These are phyloP conservation scores for Heterotis niloticus DNA, from an alignment of 2,113 vertebrate species.

Conservation along the genomic window DNA sequence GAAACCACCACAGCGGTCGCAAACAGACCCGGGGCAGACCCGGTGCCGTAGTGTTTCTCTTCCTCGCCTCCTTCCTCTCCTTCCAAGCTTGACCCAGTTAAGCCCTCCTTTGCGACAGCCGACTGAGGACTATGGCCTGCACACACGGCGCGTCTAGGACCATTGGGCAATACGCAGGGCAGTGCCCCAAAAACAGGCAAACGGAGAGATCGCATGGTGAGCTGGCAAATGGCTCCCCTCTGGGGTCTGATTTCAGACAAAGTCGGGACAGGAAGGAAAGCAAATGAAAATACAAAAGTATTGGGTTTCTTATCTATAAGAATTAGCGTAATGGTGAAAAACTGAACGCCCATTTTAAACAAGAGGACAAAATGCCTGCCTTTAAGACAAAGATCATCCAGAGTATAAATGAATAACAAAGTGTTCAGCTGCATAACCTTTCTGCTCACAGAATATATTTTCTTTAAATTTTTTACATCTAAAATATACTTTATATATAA, in stretches of 20 bases:
- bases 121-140: too few relatives aligned
- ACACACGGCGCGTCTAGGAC: too few relatives aligned
- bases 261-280: background rate
- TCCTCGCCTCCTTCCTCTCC: background rate
- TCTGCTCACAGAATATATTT: conserved; percentile 26
- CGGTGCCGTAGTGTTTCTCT: background rate
- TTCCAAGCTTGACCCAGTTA: background rate
- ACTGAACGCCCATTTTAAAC: background rate
- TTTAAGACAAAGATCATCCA: conserved; percentile 21
- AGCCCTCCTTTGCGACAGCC: background rate
- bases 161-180: too few relatives aligned
- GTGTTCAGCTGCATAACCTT: conserved; percentile 30
- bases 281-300: background rate
- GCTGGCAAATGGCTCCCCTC: background rate
- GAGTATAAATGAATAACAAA: conserved; percentile 16
- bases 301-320: background rate
- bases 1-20: background rate
- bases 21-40: background rate
- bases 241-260: background rate
- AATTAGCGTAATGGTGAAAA: background rate
- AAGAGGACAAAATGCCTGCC: conserved; percentile 16
- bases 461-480: conserved; percentile 40
- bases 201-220: background rate
- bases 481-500: conserved; percentile 33
- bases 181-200: background rate